These are phyloP conservation scores for Bombus pyrosoma DNA, from an alignment of 1,140 invertebrate species.

Conservation along the genomic window DNA sequence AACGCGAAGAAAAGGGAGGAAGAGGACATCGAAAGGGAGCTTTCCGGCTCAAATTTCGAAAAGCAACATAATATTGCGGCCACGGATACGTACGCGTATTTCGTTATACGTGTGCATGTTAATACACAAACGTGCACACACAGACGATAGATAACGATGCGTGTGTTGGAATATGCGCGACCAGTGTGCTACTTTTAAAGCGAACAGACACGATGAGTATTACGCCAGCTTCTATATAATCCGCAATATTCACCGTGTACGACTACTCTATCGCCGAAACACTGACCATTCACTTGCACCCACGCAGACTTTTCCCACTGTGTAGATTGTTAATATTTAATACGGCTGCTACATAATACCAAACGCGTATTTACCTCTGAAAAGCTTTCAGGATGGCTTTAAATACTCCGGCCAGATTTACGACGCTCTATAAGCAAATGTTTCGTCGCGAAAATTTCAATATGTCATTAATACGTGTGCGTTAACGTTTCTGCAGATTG, in stretches of 20 bases:
- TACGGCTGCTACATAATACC: not conserved
- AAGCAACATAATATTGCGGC: conserved; percentile 57
- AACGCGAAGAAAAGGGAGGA: not conserved
- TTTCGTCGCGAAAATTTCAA: not conserved
- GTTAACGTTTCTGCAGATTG: not conserved
- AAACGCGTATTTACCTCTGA: not conserved
- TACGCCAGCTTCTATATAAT: conserved; percentile 62
- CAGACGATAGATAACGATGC: not conserved
- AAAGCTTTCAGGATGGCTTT: too few species aligned
- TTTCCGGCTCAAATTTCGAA: conserved; percentile 41
- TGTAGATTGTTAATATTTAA: conserved; percentile 29
- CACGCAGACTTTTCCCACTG: not conserved
- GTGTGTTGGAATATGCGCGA: not conserved
- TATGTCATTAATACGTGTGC: not conserved
- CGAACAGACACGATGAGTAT: conserved; percentile 56
- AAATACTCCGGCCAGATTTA: not conserved
- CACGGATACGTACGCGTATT: not conserved
- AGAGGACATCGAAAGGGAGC: conserved; percentile 11
- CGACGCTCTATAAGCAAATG: not conserved
- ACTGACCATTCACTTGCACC: conserved; percentile 49
- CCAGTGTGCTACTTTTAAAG: conserved; percentile 54
- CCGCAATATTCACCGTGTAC: conserved; percentile 65
- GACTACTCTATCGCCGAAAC: conserved; percentile 21
- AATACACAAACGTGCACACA: not conserved
- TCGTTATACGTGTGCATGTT: conserved; percentile 2